phyloP scores from a whole-genome alignment of 1,140 invertebrate genomes.

The Phymastichus coffea region DNA sequence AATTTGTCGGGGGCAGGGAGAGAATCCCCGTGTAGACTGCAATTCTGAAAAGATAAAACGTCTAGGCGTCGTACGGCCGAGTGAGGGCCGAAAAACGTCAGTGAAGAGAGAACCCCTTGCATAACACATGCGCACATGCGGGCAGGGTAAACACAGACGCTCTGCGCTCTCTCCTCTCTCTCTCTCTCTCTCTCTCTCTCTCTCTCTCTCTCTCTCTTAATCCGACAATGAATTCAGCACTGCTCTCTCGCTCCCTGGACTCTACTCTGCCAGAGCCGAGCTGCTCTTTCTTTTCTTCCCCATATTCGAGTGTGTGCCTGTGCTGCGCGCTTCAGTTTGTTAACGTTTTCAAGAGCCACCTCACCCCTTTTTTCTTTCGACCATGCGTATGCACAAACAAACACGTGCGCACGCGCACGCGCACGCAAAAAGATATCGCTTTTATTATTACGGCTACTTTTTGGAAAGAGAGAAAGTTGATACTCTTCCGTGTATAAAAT shows the following conservation, averaged over 20 bases:
- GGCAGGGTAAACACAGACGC: conserved; percentile 14
- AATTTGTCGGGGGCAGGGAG: conserved; percentile 12
- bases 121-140: neutral
- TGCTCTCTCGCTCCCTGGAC: no score
- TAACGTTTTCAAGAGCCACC: no score
- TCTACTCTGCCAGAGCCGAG: no score
- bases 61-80: neutral
- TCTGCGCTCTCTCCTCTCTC: neutral
- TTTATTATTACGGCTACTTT: no score
- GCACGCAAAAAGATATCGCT: no score
- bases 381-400: no score
- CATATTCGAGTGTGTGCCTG: neutral
- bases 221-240: conserved; percentile 24
- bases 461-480: no score
- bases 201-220: neutral
- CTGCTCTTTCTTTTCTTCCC: neutral
- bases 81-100: neutral
- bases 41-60: conserved; percentile 15
- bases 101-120: neutral
- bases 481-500: no score
- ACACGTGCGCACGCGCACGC: no score
- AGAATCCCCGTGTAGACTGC: neutral
- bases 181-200: no score
- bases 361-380: no score
- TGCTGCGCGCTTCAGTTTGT: no score